phyloP scores from a whole-genome alignment of 2,797 vertebrate species.

The Gymnoscopelus braueri region DNA sequence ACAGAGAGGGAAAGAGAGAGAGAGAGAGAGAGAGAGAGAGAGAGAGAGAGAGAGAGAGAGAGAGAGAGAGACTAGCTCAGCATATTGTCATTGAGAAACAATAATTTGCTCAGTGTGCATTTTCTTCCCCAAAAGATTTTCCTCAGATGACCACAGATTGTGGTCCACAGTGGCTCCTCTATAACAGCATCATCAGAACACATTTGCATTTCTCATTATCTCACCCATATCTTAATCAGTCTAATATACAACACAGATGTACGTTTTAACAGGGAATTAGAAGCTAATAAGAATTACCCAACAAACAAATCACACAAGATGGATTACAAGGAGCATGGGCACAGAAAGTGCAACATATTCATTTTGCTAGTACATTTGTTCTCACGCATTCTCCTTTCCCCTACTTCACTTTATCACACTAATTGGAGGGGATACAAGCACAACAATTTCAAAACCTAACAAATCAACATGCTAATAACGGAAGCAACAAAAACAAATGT shows the following conservation, averaged over 20 bases:
- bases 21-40: background rate
- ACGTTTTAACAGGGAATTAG: constrained; percentile 16
- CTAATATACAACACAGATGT: constrained; percentile 25
- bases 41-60: constrained; percentile 5
- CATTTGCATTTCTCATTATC: constrained; percentile 52
- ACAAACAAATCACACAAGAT: constrained; percentile 39
- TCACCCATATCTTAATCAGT: constrained; percentile 26
- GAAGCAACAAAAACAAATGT: background rate
- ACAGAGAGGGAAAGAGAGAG: constrained; percentile 12
- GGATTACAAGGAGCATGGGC: constrained; percentile 25
- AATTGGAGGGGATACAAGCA: constrained; percentile 53
- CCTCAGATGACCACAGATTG: background rate
- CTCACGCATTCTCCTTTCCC: constrained; percentile 6
- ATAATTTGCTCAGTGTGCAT: constrained; percentile 32
- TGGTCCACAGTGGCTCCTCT: background rate
- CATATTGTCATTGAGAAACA: constrained; percentile 42
- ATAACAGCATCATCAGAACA: background rate
- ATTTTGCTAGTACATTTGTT: constrained; percentile 43
- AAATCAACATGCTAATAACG: constrained; percentile 32
- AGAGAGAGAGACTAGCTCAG: constrained; percentile 52
- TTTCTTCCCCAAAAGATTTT: constrained; percentile 14
- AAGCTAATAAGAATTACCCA: constrained; percentile 2
- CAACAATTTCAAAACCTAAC: constrained; percentile 39
- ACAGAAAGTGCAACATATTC: constrained; percentile 30
- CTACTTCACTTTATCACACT: constrained; percentile 46